Evolutionary conservation across 2,797 vertebrate species (phyloP), one percentile per base, ranked within the genome.

Genomic region (Coregonus ussuriensis): DNA sequence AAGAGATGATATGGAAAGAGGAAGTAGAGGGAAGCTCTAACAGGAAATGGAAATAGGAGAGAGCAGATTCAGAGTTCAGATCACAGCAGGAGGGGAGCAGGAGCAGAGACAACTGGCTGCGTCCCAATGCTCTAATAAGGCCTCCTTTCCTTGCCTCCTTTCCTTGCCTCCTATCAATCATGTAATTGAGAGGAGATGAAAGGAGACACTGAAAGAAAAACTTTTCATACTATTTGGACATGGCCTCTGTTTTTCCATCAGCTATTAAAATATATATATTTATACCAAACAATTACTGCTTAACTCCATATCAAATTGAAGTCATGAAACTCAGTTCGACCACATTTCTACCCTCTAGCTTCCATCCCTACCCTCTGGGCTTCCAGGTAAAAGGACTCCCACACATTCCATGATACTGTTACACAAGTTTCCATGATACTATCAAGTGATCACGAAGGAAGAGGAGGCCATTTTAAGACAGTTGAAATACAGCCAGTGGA

Each of bases 11-110:
- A 14, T n/a, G 11, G 35, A 74, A 75, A 81, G 35, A 35, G n/a
- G 66, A 80, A 84, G 79, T 5, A 74, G 65, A 71, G 29, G 68
- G 71, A 54, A 76, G 47, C 33, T 69, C n/a, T 13, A 63, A 77
- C 35, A 66, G 72, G 21, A 78, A 81, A 21, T 4, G 35, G 72
- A 56, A 66, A 53, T 52, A 72, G 16, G 59, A n/a, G 14, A 3
- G 63, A 53, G 1, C 51, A 29, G 15, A 63, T 68, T 68, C 31
- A 56, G 14, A 29, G 73, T 72, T 54, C 65, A 13, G 29, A 66
- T 56, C 41, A 31, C 66, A 53, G 47, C 52, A 70, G 54, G 15
- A 72, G 21, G 59, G 9, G 37, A 13, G 25, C 25, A 25, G 41
- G 41, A 70, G 21, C 37, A 14, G 25, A 68, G 33, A 80, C 41